Percentiles rank a stretch among this genome's conserved stretches.
Evolutionary conservation across 2,113 vertebrate genomes (phyloP).

Genomic region (Naja naja): DNA sequence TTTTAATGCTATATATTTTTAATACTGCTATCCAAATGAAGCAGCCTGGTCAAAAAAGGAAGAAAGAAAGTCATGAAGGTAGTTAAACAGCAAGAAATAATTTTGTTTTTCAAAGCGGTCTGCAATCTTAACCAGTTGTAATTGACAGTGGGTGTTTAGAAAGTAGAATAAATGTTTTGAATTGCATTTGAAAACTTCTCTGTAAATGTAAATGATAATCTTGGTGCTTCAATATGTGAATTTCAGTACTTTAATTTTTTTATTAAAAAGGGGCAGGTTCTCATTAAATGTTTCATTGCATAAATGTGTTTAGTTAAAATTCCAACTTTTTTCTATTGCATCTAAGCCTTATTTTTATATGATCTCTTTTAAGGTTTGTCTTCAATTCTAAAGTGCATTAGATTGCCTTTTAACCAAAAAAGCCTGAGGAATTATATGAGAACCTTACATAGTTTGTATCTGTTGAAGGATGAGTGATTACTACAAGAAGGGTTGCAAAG

Average conservation of each 20-base stretch:
- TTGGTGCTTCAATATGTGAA: background rate
- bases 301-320: conserved; percentile 4
- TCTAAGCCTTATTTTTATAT: background rate
- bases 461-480: background rate
- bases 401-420: conserved; percentile 20
- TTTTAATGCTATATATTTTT: background rate
- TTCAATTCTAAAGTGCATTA: background rate
- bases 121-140: conserved; percentile 2
- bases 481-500: background rate
- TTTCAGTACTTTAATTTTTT: background rate
- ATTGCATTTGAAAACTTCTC: background rate
- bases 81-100: background rate
- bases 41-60: background rate
- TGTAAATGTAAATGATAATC: background rate
- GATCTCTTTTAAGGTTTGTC: conserved; percentile 13
- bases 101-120: background rate
- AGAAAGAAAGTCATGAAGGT: background rate
- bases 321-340: background rate
- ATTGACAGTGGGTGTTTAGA: accelerated
- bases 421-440: conserved; percentile 1
- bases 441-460: conserved; percentile 8
- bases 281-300: conserved; percentile 10
- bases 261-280: conserved; percentile 2
- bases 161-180: conserved; percentile 1
- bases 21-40: background rate